Evolutionary conservation across 2,888 invertebrate genomes (phyloP).

Genomic region (Chaitophorus viminalis): DNA sequence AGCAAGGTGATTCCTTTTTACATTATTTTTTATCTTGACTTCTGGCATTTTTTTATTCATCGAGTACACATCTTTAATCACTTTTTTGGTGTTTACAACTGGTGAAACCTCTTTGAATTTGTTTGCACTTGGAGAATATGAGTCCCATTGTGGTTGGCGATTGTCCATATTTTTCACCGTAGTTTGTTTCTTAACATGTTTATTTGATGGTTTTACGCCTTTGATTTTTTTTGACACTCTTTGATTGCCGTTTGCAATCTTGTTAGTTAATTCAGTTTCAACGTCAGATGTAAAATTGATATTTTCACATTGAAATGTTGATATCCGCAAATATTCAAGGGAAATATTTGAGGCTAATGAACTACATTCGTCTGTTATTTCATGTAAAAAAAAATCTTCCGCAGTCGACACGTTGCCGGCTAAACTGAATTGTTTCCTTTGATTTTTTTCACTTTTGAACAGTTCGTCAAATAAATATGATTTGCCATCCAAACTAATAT

Average conservation of each 20-base stretch:
- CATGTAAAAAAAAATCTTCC: not conserved
- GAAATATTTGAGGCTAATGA: not conserved
- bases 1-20: not conserved
- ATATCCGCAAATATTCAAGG: not conserved
- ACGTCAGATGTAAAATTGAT: not conserved
- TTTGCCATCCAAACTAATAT: not conserved
- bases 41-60: not conserved
- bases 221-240: not conserved
- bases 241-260: not conserved
- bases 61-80: conserved; percentile 6
- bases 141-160: too few species aligned
- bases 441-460: not conserved
- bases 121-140: not conserved
- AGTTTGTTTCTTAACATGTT: not conserved
- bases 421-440: not conserved
- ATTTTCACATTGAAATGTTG: not conserved
- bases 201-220: not conserved
- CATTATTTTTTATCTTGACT: not conserved
- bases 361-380: not conserved
- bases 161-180: not conserved
- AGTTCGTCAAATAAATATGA: not conserved
- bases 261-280: not conserved
- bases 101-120: not conserved
- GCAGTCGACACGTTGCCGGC: not conserved
- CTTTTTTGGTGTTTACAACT: not conserved